A percentile compares a stretch with the other conserved stretches of the same genome.
Evolutionary conservation across 2,797 vertebrate species (phyloP).

Genomic region (Garrulus glandarius): DNA sequence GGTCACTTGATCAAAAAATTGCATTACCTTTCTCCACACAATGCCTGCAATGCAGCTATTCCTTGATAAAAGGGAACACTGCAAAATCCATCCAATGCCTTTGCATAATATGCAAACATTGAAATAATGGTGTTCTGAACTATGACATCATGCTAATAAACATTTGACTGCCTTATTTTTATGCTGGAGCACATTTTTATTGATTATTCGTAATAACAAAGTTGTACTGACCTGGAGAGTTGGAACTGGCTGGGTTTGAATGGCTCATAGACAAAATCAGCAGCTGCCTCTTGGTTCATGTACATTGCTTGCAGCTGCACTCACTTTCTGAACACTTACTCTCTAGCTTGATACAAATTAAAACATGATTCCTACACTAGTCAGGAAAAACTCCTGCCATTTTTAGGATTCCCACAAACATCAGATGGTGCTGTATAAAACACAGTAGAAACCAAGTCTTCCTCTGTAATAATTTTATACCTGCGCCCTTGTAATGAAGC

Average conservation of each 20-base stretch:
- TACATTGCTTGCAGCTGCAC: rapidly evolving
- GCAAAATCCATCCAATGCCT: neutral
- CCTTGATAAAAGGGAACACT: neutral
- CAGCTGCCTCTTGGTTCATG: neutral
- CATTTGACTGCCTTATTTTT: neutral
- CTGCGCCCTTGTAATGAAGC: neutral
- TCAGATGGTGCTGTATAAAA: neutral
- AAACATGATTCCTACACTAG: neutral
- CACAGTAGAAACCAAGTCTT: neutral
- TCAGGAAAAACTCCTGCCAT: neutral
- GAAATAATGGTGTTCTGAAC: neutral
- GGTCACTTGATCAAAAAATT: neutral
- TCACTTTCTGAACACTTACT: neutral
- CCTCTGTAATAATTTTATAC: neutral
- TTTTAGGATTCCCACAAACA: neutral
- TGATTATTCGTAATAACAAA: neutral
- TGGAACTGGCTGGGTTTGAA: neutral
- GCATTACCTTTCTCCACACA: neutral
- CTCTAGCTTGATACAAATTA: neutral
- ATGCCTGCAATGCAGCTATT: neutral
- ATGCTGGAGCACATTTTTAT: neutral
- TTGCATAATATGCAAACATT: neutral
- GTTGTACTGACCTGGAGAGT: neutral
- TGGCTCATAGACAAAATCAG: neutral
- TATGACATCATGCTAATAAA: neutral